Evolutionary conservation across 1,140 invertebrate genomes (phyloP).

Genomic region (Drosophila ogumai): DNA sequence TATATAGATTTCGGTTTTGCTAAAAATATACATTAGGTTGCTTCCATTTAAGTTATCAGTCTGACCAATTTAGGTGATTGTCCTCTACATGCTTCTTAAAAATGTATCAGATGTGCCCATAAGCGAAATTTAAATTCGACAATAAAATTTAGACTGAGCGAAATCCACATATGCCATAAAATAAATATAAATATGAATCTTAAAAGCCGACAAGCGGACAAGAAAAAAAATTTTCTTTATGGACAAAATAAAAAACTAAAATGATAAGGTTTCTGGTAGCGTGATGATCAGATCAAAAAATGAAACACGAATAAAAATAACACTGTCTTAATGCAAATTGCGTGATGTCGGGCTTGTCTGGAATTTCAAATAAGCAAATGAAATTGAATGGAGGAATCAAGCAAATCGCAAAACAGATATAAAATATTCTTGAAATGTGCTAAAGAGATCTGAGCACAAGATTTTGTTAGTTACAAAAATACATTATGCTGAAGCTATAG

Average conservation of each 20-base stretch:
- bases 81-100: not conserved
- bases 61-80: slow-evolving; percentile 11
- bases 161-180: not conserved
- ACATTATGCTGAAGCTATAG: slow-evolving; percentile 8
- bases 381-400: not conserved
- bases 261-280: not conserved
- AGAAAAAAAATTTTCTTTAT: not conserved
- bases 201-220: not conserved
- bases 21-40: not conserved
- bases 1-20: not conserved
- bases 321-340: slow-evolving; percentile 2
- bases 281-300: slow-evolving; percentile 6
- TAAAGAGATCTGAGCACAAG: slow-evolving; percentile 2
- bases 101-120: not conserved
- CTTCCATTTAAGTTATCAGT: slow-evolving; percentile 1
- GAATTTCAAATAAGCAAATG: slow-evolving; percentile 14
- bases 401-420: not conserved
- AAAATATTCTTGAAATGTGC: slow-evolving; percentile 1
- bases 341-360: not conserved
- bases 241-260: not conserved
- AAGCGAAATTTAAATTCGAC: not conserved
- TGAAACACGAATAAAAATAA: slow-evolving; percentile 13
- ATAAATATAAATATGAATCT: not conserved
- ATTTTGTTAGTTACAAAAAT: not conserved
- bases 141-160: not conserved